A percentile compares a stretch with the other conserved stretches of the same genome.
Evolutionary conservation across 2,797 vertebrate genomes (phyloP).

Genomic region (Mico argentatus): DNA sequence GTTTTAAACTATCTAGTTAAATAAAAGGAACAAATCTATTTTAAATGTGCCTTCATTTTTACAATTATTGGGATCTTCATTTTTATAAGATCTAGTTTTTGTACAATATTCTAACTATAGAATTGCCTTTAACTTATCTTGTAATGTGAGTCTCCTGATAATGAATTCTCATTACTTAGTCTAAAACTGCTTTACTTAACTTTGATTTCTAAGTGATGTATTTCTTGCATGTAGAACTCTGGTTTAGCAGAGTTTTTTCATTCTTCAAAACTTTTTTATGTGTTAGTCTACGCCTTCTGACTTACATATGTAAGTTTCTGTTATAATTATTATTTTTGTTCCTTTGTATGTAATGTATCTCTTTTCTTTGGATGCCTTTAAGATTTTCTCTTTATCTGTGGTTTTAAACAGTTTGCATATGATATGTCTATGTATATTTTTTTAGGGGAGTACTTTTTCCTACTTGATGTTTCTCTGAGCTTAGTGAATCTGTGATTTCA

Average conservation of each 20-base stretch:
- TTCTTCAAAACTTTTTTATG: background rate
- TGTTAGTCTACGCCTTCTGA: background rate
- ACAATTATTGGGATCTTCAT: background rate
- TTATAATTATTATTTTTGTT: background rate
- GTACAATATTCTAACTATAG: background rate
- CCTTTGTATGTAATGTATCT: background rate
- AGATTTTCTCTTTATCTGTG: background rate
- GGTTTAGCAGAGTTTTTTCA: background rate
- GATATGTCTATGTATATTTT: background rate
- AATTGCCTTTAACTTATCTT: background rate
- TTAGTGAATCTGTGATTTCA: background rate
- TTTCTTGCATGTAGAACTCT: background rate
- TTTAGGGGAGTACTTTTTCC: background rate
- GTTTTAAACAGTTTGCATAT: background rate
- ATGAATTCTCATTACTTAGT: background rate
- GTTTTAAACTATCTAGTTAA: background rate
- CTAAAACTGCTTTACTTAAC: background rate
- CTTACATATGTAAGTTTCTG: background rate
- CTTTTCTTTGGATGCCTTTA: background rate
- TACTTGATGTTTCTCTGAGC: background rate
- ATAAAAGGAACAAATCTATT: background rate
- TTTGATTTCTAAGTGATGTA: background rate
- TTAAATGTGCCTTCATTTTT: background rate
- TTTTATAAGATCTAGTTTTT: background rate
- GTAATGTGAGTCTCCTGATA: background rate